phyloP scores from a whole-genome alignment of 2,113 vertebrate species.

The Rhynchomys soricoides region DNA sequence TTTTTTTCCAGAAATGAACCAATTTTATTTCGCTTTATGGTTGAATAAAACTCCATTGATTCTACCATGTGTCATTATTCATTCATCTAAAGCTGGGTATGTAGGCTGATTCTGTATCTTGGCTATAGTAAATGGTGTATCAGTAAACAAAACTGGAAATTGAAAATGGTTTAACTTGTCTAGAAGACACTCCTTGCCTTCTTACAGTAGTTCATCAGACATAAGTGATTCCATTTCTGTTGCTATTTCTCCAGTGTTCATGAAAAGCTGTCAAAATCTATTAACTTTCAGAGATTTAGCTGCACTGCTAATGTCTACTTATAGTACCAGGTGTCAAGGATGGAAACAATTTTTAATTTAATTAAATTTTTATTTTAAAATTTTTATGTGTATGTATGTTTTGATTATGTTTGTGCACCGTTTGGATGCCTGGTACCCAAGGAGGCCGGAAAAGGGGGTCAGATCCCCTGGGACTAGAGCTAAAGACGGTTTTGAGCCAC shows the following conservation, averaged over 20 bases:
- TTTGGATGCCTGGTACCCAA: neutral
- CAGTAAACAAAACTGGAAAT: neutral
- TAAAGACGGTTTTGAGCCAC: neutral
- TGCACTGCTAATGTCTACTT: neutral
- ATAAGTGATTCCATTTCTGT: neutral
- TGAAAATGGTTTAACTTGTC: neutral
- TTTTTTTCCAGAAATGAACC: neutral
- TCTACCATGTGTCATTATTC: neutral
- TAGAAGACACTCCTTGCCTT: neutral
- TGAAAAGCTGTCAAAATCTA: neutral
- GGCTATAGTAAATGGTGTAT: neutral
- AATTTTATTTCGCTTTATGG: neutral
- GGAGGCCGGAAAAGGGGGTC: neutral
- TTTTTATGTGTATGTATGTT: neutral
- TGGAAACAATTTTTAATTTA: neutral
- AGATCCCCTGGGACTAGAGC: neutral
- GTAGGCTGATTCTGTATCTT: neutral
- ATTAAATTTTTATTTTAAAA: neutral
- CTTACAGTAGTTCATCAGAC: neutral
- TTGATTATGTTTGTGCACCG: neutral
- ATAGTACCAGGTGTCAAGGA: neutral
- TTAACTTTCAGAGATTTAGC: slow-evolving; percentile 14
- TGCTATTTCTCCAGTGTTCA: neutral
- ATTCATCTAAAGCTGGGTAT: too few species aligned
- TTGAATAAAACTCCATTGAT: neutral